phyloP scores from a whole-genome alignment of 1,140 invertebrate species.

The Heterodera carotae region DNA sequence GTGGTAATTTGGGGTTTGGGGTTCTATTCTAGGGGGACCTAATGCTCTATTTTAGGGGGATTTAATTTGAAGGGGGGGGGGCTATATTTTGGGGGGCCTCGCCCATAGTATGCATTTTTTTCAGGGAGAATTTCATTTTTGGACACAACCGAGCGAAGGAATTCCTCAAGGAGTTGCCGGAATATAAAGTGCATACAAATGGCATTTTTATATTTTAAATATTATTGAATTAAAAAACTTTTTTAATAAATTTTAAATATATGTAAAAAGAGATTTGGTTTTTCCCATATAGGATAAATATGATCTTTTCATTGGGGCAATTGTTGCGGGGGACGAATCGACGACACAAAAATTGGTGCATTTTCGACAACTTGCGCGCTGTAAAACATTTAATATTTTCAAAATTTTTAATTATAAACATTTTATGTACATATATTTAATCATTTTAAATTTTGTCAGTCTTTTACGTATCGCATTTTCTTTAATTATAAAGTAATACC shows the following conservation, averaged over 20 bases:
- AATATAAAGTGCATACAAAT: slow-evolving; percentile 11
- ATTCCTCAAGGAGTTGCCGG: slow-evolving; percentile 20
- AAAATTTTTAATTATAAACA: too few relatives aligned
- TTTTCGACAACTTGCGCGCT: slow-evolving; percentile 11
- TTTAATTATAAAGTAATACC: too few relatives aligned
- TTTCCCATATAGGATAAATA: slow-evolving; percentile 26
- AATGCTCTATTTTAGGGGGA: too few relatives aligned
- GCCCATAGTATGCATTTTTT: too few relatives aligned
- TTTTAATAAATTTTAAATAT: neutral
- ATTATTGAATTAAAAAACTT: slow-evolving; percentile 3
- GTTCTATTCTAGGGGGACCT: too few relatives aligned
- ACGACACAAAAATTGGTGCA: slow-evolving; percentile 17
- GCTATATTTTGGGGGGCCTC: too few relatives aligned
- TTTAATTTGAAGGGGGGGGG: too few relatives aligned
- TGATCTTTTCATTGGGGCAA: slow-evolving; percentile 16
- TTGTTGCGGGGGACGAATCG: slow-evolving; percentile 24
- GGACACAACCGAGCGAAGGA: slow-evolving; percentile 18
- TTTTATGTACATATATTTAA: too few relatives aligned
- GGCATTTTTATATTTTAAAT: neutral
- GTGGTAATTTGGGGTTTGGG: too few relatives aligned
- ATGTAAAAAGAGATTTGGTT: neutral
- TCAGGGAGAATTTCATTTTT: slow-evolving; percentile 29
- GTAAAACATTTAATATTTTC: slow-evolving; percentile 17
- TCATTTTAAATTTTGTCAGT: too few relatives aligned
- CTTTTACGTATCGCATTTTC: too few relatives aligned